Evolutionary conservation across 92 coral and sea anemone genomes (phyloP).

Genomic region (Blastomussa wellsi): DNA sequence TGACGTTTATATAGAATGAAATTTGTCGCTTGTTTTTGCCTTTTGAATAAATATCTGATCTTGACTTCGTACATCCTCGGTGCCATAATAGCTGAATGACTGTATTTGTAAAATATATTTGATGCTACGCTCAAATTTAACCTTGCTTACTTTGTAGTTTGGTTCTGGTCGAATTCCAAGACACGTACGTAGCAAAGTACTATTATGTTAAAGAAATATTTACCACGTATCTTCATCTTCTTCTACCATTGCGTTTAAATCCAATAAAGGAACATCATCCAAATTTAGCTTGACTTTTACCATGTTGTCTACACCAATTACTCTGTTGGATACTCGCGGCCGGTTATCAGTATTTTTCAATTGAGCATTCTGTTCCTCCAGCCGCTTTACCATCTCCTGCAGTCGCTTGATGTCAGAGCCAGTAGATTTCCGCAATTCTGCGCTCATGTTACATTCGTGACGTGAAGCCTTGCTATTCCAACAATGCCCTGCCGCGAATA

Average conservation of each 20-base stretch:
- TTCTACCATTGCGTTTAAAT: slow-evolving; percentile 67
- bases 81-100: not conserved
- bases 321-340: not conserved
- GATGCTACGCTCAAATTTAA: not conserved
- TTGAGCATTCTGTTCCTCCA: slow-evolving; percentile 77
- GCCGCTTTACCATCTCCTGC: slow-evolving; percentile 84
- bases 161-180: not conserved
- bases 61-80: not conserved
- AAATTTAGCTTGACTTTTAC: slow-evolving; percentile 75
- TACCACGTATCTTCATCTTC: slow-evolving; percentile 81
- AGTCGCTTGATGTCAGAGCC: slow-evolving; percentile 90
- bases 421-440: slow-evolving; percentile 85
- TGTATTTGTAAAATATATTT: not conserved
- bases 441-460: slow-evolving; percentile 43
- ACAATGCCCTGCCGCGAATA: slow-evolving; percentile 13
- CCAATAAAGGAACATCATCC: slow-evolving; percentile 81
- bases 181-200: not conserved
- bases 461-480: slow-evolving; percentile 16
- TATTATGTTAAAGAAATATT: not conserved
- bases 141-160: not conserved
- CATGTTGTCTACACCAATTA: slow-evolving; percentile 17
- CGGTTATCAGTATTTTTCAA: slow-evolving; percentile 52
- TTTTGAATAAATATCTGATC: not conserved
- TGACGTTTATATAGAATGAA: not conserved
- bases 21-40: not conserved